phyloP scores from a whole-genome alignment of 2,113 vertebrate species.

The Leucopternis melanops region DNA sequence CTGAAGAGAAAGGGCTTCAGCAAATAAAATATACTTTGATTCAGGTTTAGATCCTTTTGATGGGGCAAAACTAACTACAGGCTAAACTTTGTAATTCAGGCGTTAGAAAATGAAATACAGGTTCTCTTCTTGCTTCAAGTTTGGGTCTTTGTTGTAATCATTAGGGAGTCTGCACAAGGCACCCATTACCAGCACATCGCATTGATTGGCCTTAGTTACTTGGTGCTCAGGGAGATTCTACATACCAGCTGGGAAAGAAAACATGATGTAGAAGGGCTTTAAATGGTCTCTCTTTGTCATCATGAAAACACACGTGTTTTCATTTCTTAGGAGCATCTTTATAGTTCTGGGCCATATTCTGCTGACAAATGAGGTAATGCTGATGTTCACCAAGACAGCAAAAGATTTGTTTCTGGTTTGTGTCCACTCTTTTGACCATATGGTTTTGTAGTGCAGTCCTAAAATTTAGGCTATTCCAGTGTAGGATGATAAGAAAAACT shows the following conservation, averaged over 20 bases:
- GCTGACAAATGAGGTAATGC: background rate
- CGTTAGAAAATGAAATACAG: background rate
- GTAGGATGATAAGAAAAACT: background rate
- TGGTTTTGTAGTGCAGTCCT: background rate
- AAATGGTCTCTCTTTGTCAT: background rate
- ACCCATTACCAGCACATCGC: background rate
- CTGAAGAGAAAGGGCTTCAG: background rate
- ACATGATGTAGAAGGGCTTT: background rate
- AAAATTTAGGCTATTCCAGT: background rate
- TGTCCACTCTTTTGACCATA: background rate
- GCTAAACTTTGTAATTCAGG: background rate
- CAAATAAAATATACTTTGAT: background rate
- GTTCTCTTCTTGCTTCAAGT: background rate
- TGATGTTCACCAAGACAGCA: background rate
- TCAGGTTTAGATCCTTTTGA: background rate
- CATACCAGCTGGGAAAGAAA: background rate
- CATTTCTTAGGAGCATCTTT: background rate
- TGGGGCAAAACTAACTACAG: background rate
- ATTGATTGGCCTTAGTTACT: background rate
- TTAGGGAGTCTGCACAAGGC: background rate
- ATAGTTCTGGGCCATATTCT: background rate
- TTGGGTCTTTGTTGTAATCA: background rate
- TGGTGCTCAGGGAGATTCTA: background rate
- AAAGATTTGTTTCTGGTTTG: background rate
- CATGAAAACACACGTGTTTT: background rate